Evolutionary conservation across 1,140 invertebrate genomes (phyloP), one percentile per base, ranked within the genome.

Genomic region (Popillia japonica): DNA sequence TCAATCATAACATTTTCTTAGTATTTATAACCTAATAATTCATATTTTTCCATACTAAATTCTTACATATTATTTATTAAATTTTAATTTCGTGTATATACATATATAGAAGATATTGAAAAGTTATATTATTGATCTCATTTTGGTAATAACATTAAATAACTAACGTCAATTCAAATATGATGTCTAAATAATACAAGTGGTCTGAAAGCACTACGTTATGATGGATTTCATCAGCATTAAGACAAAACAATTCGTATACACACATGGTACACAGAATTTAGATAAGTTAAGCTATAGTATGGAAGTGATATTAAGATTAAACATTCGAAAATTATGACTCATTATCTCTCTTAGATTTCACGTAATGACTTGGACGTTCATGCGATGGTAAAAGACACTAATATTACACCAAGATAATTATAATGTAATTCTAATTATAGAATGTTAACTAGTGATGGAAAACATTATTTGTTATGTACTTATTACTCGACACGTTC

Each of bases 81-180:
- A 64, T 23, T 23, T 27, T 23, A 64, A 17, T 64, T 64, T 23
- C 17, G 17, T 27, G 61, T 64, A 64, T 48, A 48, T 48, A 10
- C 44, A 64, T 22, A 64, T 64, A 64, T 64, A 64, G 61, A 64
- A 64, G 61, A 64, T 64, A 64, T 64, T 64, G 61, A 64, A 64
- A 64, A 64, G 61, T 64, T 64, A 64, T 64, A 64, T 64, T 23
- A 20, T 64, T 64, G 61, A 64, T 64, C 61, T 64, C 61, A 64
- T 64, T 64, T 64, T 23, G 22, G 17, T 64, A 64, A 64, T 64
- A 64, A 22, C 22, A 22, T 64, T 64, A 64, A 64, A 64, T 64
- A 64, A 64, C 61, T 64, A 64, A 64, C 61, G 61, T 64, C 61
- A 64, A 64, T 64, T 64, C 23, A 64, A 64, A 22, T 64, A 64